Base-by-base conservation (phyloP, 2,888 invertebrate genomes). In the Drosophila prostipennis region DNA sequence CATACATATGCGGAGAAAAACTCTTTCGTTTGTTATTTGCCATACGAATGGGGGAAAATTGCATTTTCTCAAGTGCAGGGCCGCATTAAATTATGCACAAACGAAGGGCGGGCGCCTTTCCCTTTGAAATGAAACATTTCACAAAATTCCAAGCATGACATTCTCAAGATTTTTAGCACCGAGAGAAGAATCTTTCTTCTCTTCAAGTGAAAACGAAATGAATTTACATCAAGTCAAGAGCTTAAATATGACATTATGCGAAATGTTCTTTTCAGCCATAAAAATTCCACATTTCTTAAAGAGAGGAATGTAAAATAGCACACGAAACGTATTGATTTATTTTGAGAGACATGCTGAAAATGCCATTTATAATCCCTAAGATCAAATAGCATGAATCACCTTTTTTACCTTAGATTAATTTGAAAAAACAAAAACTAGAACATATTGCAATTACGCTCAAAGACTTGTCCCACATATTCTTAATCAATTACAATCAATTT, bases 61-160 rank as follows among this genome's bases (percentile, higher is more conserved):
- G 57, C 71, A 68, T 57, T 45, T 51, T 57, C 58, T 54, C 40
- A 67, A 83, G 65, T 58, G 72, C 72, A 78, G 57, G 68, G 58
- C 70, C 49, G 72, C 72, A 71, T 59, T 56, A 80, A 75, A 74
- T 52, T 65, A 61, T 61, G 53, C 72, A 68, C 69, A 69, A 67
- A 16, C 16, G 57, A 67, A 69, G 57, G 19, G 42, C 46, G 67
- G 14, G 36, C 32, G 67, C 34, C 45, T 67, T 46, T 65, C 65
- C 39, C 68, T 67, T 67, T 67, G 65, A 67, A 67, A 68, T 54
- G 39, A 67, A 65, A 54, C 54, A 55, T 54, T 65, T 67, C 45
- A 26, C 32, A 65, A 67, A 65, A 53, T 68, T 67, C 45, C 26
- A 6, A 46, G 65, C 65, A 46, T 65, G 68, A 54, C 54, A 65